phyloP scores from a whole-genome alignment of 2,113 vertebrate genomes.

The Caloenas nicobarica region DNA sequence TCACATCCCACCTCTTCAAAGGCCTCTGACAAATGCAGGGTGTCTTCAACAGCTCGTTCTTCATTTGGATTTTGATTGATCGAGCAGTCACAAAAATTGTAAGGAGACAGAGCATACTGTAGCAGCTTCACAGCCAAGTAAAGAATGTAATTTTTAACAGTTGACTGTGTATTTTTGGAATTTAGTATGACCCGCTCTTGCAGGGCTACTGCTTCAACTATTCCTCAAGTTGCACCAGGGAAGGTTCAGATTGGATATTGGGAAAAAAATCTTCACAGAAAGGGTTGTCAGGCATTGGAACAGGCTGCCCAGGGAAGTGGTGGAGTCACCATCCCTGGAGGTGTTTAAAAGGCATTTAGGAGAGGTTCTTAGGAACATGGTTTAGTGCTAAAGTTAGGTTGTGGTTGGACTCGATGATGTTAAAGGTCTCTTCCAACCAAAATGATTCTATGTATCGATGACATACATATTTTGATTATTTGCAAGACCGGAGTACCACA shows the following conservation, averaged over 20 bases:
- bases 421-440: too few relatives aligned
- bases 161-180: not conserved
- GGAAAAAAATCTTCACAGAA: too few relatives aligned
- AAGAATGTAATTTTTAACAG: not conserved
- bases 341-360: too few relatives aligned
- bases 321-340: too few relatives aligned
- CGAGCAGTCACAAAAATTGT: not conserved
- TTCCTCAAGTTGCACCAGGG: not conserved
- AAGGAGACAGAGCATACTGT: not conserved
- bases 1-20: not conserved
- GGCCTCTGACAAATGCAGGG: not conserved
- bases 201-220: not conserved
- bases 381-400: too few relatives aligned
- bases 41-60: not conserved
- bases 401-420: too few relatives aligned
- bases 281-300: too few relatives aligned
- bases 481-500: not conserved
- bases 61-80: constrained; percentile 2
- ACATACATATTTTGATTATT: not conserved
- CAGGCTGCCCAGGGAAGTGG: too few relatives aligned
- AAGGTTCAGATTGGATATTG: too few relatives aligned
- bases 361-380: too few relatives aligned
- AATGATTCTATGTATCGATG: not conserved
- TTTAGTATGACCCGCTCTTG: not conserved
- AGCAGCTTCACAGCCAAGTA: not conserved